Percentiles rank a stretch among this genome's conserved stretches.
Evolutionary conservation across 2,113 vertebrate genomes (phyloP).

Genomic region (Oxygymnocypris stewartii): DNA sequence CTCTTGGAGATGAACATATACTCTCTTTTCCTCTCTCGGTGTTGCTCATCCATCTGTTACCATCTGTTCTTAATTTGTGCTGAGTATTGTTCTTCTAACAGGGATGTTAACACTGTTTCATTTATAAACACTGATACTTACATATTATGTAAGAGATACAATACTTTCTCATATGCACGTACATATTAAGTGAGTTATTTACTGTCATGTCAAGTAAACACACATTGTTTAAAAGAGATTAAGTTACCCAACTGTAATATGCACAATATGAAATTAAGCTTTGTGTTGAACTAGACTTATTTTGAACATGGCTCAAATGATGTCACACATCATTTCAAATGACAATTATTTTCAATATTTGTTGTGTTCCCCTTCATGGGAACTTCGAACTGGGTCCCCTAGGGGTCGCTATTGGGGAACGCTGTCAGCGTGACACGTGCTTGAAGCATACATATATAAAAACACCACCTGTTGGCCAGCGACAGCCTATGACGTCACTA

Average conservation of each 20-base stretch:
- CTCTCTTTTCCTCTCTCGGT: slow-evolving; percentile 4
- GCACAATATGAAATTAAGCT: neutral
- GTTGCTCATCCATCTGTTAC: slow-evolving; percentile 22
- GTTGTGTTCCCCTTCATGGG: too few species aligned
- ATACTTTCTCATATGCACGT: too few species aligned
- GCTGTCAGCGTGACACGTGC: too few species aligned
- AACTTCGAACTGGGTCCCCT: too few species aligned
- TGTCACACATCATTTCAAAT: too few species aligned
- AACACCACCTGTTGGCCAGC: too few species aligned
- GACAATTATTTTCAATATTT: too few species aligned
- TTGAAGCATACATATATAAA: too few species aligned
- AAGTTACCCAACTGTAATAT: neutral
- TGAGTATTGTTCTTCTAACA: slow-evolving; percentile 17
- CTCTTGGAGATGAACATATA: slow-evolving; percentile 20
- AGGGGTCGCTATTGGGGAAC: too few species aligned
- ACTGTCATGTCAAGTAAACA: neutral
- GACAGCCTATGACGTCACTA: too few species aligned
- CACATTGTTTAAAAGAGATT: neutral
- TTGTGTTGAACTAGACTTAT: neutral
- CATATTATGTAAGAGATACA: neutral
- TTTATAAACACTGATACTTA: slow-evolving; percentile 3
- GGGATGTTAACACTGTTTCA: slow-evolving; percentile 18
- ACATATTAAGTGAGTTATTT: neutral
- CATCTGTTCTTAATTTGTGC: slow-evolving; percentile 39
- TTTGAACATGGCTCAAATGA: too few species aligned